Evolutionary conservation across 2,113 vertebrate genomes (phyloP), one percentile per base, ranked within the genome.

Genomic region (Vireo altiloquus): DNA sequence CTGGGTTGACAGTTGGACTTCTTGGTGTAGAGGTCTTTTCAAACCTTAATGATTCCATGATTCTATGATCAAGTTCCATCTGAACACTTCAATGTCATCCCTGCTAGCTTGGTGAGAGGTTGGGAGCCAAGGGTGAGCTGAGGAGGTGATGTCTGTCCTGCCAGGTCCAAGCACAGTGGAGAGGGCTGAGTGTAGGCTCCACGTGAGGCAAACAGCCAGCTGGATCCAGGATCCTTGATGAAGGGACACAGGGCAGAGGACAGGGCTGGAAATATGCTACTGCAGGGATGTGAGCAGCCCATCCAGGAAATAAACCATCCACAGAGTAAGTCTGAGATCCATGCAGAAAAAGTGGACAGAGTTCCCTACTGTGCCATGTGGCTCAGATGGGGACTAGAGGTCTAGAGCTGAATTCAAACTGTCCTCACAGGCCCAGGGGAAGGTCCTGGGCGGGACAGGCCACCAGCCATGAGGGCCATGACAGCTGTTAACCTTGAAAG

Each of bases 11-110:
- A 16, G 12, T 3, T 74, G 22, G 37, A 20, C 12, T n/a, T 20
- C 24, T 1, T 44, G 37, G 50, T 37, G 10, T 0, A 24, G 19
- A 74, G 59, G 10, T 65, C 22, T 65, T 65, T 74, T 49, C 76
- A 27, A 72, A 4, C 18, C 7, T 42, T 35, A 64, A 37, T 0
- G 0, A 50, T 72, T 65, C 44, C 1, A 0, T 44, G 37, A 50
- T 28, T 44, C 59, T 13, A 1, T 49, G 27, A 69, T 60, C 69
- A 40, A 0, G 46, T 64, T 85, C 42, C 22, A 28, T 28, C n/a
- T 44, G 39, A 49, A 57, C 13, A 15, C 46, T 52, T 42, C 13
- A 2, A 4, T 39, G 27, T 77, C 59, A 25, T 22, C 23, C 31
- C 27, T 84, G 60, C 35, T 17, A 47, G 10, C 30, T 7, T 42